phyloP scores from a whole-genome alignment of 92 coral and sea anemone genomes.

The Micromussa lordhowensis region DNA sequence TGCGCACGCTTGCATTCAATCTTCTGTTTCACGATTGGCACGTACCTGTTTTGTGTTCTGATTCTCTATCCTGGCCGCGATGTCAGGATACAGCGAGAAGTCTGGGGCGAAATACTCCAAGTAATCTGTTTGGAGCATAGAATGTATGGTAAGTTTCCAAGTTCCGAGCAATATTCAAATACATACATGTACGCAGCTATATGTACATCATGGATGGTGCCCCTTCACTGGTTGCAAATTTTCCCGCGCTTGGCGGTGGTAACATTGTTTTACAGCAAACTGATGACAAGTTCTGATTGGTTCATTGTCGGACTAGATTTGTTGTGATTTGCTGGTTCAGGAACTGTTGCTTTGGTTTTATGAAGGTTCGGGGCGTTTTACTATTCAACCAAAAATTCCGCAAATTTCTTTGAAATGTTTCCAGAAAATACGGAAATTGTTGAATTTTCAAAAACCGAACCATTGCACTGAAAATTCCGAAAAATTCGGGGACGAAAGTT shows the following conservation, averaged over 20 bases:
- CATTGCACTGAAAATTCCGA: too few relatives aligned
- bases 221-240: background rate
- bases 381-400: too few relatives aligned
- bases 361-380: too few relatives aligned
- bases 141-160: background rate
- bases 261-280: too few relatives aligned
- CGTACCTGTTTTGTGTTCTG: conserved; percentile 92
- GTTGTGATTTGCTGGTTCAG: background rate
- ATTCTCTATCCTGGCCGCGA: conserved; percentile 93
- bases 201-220: background rate
- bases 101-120: conserved; percentile 97
- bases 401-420: too few relatives aligned
- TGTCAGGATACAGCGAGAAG: conserved; percentile 97
- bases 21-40: background rate
- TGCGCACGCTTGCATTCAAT: background rate
- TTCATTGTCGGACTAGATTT: background rate
- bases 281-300: background rate
- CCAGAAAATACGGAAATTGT: too few relatives aligned
- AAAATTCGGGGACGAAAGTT: too few relatives aligned
- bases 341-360: too few relatives aligned
- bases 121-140: conserved; percentile 72
- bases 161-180: background rate
- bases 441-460: too few relatives aligned
- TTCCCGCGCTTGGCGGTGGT: background rate
- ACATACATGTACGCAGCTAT: too few relatives aligned